phyloP scores from a whole-genome alignment of 2,888 invertebrate species.

The Netelia inedita region DNA sequence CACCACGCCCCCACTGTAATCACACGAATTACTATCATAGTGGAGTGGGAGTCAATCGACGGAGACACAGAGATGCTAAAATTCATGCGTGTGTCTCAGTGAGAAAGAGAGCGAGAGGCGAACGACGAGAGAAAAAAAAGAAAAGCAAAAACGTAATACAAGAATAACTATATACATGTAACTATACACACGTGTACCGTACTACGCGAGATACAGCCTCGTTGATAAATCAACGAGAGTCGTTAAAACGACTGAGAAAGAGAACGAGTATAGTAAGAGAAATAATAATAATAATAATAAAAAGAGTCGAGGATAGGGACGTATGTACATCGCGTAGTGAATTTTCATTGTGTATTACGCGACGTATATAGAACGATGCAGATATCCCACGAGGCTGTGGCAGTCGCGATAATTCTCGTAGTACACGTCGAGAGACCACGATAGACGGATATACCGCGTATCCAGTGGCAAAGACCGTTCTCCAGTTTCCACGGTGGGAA shows the following conservation, averaged over 20 bases:
- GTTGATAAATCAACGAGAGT: neutral
- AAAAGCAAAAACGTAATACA: constrained; percentile 55
- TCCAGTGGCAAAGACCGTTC: constrained; percentile 36
- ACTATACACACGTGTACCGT: neutral
- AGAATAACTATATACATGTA: neutral
- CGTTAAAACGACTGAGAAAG: neutral
- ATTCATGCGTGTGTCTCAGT: constrained; percentile 17
- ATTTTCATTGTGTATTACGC: neutral
- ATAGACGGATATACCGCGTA: constrained; percentile 35
- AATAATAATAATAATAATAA: neutral
- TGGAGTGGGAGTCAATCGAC: constrained; percentile 44
- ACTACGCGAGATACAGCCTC: neutral
- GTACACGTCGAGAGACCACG: constrained; percentile 41
- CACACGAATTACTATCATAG: constrained; percentile 33
- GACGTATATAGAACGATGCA: constrained; percentile 16
- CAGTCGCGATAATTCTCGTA: constrained; percentile 49
- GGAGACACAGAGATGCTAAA: constrained; percentile 18
- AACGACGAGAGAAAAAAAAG: constrained; percentile 11
- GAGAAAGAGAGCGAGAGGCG: neutral
- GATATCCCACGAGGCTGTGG: constrained; percentile 15
- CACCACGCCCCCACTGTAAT: constrained; percentile 38
- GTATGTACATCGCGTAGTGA: neutral
- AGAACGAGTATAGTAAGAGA: neutral
- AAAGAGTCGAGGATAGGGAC: neutral
- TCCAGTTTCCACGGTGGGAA: constrained; percentile 29